Evolutionary conservation across 2,797 vertebrate species (phyloP), one percentile per base, ranked within the genome.

Genomic region (Rhinophrynus dorsalis): DNA sequence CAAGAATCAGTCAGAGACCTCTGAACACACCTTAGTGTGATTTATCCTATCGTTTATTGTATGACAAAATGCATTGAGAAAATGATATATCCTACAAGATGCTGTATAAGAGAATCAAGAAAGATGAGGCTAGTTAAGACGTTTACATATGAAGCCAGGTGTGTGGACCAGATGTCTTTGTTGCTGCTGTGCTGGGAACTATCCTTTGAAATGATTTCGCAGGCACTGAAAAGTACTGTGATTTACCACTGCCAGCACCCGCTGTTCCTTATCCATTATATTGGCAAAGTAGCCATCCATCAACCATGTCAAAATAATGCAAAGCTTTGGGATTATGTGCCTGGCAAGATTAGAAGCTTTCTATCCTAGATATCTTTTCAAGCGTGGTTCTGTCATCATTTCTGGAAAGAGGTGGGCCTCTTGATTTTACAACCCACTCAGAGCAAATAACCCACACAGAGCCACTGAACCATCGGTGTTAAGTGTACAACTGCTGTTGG

Each of bases 281-380:
- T 40, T 51, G 44, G 61, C 44, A 59, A 44, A 58, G 52, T 65
- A 65, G 33, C 66, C 45, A 66, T 73, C 54, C 52, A 66, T 65
- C 69, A 59, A 27, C 54, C 17, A 51, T 59, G 69, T 65, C 69
- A 73, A 51, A 59, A 50, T 73, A 66, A 59, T 33, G n/a, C 42
- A 44, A 58, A 35, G 42, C n/a, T 42, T 51, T 59, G 33, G 33
- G 35, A 73, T 32, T 52, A 20, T 40, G 40, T 17, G 7, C 45
- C 18, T 33, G 40, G 32, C 15, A 48, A 27, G 27, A 18, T 11
- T 21, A 38, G n/a, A 62, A 62, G 30, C 47, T 24, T 45, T 15
- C 55, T 51, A 24, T 57, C 38, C 50, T 47, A 35, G 10, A 51
- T 32, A 13, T 35, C 40, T 29, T 54, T 50, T 18, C 21, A 5